These are phyloP conservation scores for Dinocampus coccinellae DNA, from an alignment of 2,888 invertebrate species.

Conservation along the genomic window DNA sequence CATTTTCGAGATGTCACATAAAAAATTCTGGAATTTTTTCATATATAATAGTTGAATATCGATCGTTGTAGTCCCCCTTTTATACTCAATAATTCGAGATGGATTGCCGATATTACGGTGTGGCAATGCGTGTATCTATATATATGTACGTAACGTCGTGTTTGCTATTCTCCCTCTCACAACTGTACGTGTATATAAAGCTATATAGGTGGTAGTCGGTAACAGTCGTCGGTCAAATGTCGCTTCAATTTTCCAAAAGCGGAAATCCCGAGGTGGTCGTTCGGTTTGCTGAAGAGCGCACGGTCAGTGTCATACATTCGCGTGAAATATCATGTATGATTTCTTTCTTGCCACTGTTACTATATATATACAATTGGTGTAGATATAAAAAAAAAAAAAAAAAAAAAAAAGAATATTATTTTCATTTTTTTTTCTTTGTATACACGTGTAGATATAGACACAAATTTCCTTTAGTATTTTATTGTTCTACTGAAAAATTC, in stretches of 20 bases:
- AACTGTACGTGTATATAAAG: neutral
- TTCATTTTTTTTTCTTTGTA: neutral
- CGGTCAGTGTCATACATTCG: neutral
- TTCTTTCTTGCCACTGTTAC: neutral
- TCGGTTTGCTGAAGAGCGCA: conserved; percentile 21
- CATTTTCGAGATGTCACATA: neutral
- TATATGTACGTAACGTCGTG: no score
- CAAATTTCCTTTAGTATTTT: no score
- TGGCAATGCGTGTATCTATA: conserved; percentile 1
- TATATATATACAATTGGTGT: neutral
- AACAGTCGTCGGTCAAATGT: conserved; percentile 24
- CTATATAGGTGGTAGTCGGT: neutral
- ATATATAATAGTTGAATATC: neutral
- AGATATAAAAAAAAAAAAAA: neutral
- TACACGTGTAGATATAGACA: no score
- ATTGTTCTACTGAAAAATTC: no score
- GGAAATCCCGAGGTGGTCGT: conserved; percentile 28
- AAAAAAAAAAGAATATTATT: no score
- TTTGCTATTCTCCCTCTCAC: neutral
- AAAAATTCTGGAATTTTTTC: conserved; percentile 7
- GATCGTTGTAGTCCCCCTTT: neutral
- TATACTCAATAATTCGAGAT: conserved; percentile 26
- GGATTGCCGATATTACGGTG: conserved; percentile 14
- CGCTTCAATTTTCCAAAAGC: conserved; percentile 36
- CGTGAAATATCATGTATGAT: conserved; percentile 7